Evolutionary conservation across 2,113 vertebrate species (phyloP).

Genomic region (Paracanthobrama guichenoti): DNA sequence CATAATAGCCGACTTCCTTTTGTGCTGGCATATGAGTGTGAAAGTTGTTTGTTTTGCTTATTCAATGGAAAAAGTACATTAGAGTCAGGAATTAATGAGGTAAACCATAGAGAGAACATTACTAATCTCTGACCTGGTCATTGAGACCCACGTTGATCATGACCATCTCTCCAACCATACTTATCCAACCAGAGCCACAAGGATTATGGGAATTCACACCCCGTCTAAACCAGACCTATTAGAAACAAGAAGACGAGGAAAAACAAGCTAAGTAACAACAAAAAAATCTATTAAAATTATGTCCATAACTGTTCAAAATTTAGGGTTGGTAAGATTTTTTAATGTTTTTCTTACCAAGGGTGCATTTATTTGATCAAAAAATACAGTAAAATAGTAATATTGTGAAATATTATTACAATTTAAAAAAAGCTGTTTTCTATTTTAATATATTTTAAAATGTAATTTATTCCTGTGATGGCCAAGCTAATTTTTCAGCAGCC

Average conservation of each 20-base stretch:
- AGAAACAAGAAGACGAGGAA: constrained; percentile 33
- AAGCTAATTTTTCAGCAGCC: not conserved
- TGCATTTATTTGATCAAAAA: not conserved
- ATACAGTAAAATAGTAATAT: not conserved
- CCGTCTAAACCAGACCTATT: constrained; percentile 95
- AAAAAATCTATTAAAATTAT: too few species aligned
- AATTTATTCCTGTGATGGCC: not conserved
- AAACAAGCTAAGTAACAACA: not conserved
- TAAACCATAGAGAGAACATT: not conserved
- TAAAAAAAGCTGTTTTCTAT: not conserved
- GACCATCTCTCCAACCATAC: constrained; percentile 95
- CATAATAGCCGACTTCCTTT: too few species aligned
- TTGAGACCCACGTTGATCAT: constrained; percentile 93
- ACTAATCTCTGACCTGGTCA: constrained; percentile 82
- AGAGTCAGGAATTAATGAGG: not conserved
- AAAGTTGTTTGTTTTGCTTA: not conserved
- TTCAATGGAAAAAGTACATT: not conserved
- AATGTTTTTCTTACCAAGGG: not conserved
- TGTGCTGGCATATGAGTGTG: too few species aligned
- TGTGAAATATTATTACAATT: not conserved
- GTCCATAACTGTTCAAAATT: not conserved
- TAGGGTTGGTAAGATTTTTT: not conserved
- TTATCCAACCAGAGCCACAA: constrained; percentile 93
- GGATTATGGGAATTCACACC: constrained; percentile 95
- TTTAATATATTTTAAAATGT: not conserved